These are phyloP conservation scores for Dolichotis patagonum DNA, from an alignment of 2,113 vertebrate species.

Conservation along the genomic window DNA sequence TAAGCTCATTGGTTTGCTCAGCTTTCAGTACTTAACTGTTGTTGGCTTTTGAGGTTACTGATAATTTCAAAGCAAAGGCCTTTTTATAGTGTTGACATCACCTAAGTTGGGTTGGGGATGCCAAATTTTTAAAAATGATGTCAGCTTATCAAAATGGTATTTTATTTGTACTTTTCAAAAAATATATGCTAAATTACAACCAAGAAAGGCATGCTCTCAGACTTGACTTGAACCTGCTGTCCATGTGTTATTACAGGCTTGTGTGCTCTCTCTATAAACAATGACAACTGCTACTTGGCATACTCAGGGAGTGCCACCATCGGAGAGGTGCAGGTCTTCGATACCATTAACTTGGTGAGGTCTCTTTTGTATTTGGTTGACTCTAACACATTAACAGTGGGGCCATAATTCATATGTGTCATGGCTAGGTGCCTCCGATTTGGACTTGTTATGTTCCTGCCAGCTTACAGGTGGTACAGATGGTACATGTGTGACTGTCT, in stretches of 20 bases:
- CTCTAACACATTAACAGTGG: background rate
- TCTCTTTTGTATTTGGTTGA: rapidly evolving
- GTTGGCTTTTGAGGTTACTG: background rate
- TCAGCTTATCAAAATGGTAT: background rate
- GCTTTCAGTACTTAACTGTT: background rate
- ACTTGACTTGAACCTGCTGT: background rate
- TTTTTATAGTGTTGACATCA: background rate
- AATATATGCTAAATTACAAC: background rate
- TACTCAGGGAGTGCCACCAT: constrained; percentile 98
- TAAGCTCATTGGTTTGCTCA: background rate
- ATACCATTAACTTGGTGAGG: constrained; percentile 98
- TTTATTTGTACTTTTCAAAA: background rate
- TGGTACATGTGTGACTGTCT: background rate
- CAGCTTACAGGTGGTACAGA: background rate
- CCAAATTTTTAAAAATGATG: background rate
- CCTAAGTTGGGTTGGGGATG: background rate
- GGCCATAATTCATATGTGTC: background rate
- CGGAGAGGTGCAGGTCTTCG: constrained; percentile 98
- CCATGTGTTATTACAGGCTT: constrained; percentile 83
- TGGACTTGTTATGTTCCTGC: background rate
- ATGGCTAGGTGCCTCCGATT: background rate
- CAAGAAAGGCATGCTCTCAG: rapidly evolving
- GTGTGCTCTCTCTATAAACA: constrained; percentile 97
- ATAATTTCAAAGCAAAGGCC: background rate
- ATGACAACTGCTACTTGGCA: constrained; percentile 98